These are phyloP conservation scores for Ciconia stormi DNA, from an alignment of 2,113 vertebrate genomes.

Conservation along the genomic window DNA sequence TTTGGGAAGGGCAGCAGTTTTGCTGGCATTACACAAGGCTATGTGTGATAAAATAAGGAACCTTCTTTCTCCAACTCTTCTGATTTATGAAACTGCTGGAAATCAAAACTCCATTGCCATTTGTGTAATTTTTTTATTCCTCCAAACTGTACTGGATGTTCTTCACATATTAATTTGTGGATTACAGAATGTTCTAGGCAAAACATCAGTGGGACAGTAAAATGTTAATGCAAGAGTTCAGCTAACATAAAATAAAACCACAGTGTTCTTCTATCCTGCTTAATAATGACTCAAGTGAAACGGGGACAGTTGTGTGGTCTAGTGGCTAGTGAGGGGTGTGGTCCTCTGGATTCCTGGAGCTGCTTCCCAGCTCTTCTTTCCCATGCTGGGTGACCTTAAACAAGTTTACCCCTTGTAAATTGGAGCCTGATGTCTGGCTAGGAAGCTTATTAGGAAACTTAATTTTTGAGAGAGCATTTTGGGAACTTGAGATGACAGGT, in stretches of 20 bases:
- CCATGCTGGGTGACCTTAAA: constrained; percentile 57
- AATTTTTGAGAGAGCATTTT: constrained; percentile 55
- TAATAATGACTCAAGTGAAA: constrained; percentile 62
- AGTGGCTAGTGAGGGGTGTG: constrained; percentile 59
- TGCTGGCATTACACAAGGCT: constrained; percentile 18
- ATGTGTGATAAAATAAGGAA: constrained; percentile 62
- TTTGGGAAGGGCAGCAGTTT: constrained; percentile 56
- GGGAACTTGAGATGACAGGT: constrained; percentile 55
- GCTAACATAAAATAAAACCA: constrained; percentile 62
- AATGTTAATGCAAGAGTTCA: constrained; percentile 61
- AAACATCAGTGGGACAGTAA: constrained; percentile 67
- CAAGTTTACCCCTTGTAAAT: constrained; percentile 37
- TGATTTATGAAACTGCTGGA: constrained; percentile 55
- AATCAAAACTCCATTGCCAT: constrained; percentile 51
- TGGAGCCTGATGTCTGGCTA: constrained; percentile 44
- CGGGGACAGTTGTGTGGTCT: constrained; percentile 65
- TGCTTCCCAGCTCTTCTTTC: constrained; percentile 55
- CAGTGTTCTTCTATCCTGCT: constrained; percentile 54
- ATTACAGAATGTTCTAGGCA: constrained; percentile 73
- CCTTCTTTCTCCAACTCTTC: constrained; percentile 40
- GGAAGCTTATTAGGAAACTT: constrained; percentile 37
- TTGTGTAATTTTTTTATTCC: constrained; percentile 34
- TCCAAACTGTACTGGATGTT: constrained; percentile 62
- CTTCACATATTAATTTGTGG: constrained; percentile 69
- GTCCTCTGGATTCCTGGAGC: constrained; percentile 50